Base-by-base conservation (phyloP, 2,113 vertebrate species). In the Oreochromis aureus region DNA sequence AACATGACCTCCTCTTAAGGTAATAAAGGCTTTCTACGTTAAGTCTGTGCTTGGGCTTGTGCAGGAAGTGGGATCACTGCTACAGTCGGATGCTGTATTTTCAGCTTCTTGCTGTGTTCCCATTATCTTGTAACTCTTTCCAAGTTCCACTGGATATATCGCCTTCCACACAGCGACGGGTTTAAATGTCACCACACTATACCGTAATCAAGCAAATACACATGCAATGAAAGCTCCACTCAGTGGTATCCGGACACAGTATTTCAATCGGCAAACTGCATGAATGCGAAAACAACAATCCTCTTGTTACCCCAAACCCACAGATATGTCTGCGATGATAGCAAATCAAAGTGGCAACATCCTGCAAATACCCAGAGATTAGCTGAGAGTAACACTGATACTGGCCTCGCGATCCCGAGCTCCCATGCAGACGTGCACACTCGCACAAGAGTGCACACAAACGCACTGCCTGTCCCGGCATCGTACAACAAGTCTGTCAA, bases 341-440 rank as follows among this genome's bases (percentile, higher is more conserved):
- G 86, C 89, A 78, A 92, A 92, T 93, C 87, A 91, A 90, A 92
- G 91, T 91, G 87, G 87, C 86, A 91, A 93, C 90, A 91, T 94
- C 90, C 92, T 93, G 84, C 90, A 89, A 94, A 92, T 83, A 89
- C 89, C 73, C 78, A 90, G 91, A 95, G 95, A 95, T 95, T 91
- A 95, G 86, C 85, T 82, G 76, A 86, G 85, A 93, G 90, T 80
- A 93, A 96, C 92, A 96, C 89, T 46, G 89, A 95, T 86, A 92
- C 73, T 83, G 79, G 32, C 30, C 80, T 53, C 56, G 79, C 88
- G 85, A 92, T 63, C 81, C 61, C 53, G 51, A 88, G 27, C 81
- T 86, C 81, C 79, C 34, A 80, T 85, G 80, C 78, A 87, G 10
- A 24, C 66, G 18, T 66, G 71, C 15, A 84, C 30, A 54, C 80